Conservation (phyloP, 1,140 invertebrate species). For the Brachionus manjavacas region DNA sequence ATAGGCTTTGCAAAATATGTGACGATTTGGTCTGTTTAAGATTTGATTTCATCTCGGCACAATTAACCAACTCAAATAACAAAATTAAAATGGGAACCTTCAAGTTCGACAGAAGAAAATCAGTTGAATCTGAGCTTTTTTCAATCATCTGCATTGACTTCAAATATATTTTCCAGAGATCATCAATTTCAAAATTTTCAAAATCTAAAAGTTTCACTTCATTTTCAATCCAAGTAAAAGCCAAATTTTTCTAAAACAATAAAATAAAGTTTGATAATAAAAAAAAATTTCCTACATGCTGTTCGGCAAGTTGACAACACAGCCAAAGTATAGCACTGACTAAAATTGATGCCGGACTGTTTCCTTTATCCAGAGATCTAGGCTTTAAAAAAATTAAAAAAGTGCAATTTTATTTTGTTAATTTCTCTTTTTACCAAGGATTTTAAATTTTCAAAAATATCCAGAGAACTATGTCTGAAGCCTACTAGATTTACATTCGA, state of each 20-base stretch:
- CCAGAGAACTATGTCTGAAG: neutral
- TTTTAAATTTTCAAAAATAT: neutral
- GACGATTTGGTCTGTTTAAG: neutral
- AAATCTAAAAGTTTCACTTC: neutral
- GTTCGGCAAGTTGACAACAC: constrained; percentile 21
- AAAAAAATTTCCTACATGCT: neutral
- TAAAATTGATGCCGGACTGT: neutral
- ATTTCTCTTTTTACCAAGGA: neutral
- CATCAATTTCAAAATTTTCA: constrained; percentile 21
- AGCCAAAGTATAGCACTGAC: neutral
- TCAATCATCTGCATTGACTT: neutral
- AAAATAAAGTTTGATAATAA: neutral
- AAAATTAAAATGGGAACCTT: constrained; percentile 32
- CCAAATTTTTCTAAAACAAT: neutral
- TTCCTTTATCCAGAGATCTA: neutral
- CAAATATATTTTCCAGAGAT: constrained; percentile 15
- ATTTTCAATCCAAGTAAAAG: neutral
- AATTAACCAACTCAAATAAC: constrained; percentile 2
- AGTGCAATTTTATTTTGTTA: neutral
- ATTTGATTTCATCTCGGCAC: neutral
- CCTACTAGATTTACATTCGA: neutral
- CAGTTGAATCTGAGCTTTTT: neutral
- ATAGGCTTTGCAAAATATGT: neutral
- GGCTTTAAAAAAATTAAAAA: neutral
- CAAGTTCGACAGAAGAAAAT: neutral